Conservation (phyloP, 1,140 invertebrate species). For the Aphaenogaster rudis region DNA sequence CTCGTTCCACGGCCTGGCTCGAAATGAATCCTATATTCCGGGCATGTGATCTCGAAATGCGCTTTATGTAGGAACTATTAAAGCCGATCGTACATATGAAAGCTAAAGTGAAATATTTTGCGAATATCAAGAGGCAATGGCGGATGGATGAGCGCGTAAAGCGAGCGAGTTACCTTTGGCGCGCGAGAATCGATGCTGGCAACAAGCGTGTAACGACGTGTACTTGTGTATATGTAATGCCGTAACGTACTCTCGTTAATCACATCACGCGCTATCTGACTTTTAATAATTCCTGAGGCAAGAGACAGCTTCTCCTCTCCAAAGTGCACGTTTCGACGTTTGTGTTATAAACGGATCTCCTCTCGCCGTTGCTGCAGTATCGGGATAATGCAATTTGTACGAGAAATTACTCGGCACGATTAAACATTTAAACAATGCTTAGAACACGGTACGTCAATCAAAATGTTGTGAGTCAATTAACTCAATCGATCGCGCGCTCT, state of each 20-base stretch:
- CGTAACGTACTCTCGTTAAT: constrained; percentile 37
- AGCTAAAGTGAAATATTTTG: constrained; percentile 43
- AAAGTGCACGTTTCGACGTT: constrained; percentile 17
- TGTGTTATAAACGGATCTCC: constrained; percentile 24
- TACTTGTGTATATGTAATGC: not conserved
- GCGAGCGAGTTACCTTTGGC: constrained; percentile 16
- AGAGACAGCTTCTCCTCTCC: not conserved
- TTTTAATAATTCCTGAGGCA: constrained; percentile 34
- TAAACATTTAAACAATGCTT: constrained; percentile 35
- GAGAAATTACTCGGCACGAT: constrained; percentile 10
- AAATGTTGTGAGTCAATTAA: constrained; percentile 44
- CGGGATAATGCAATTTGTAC: constrained; percentile 1
- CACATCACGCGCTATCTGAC: not conserved
- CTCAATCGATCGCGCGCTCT: not conserved
- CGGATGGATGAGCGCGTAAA: constrained; percentile 32
- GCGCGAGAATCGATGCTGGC: constrained; percentile 27
- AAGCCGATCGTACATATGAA: constrained; percentile 29
- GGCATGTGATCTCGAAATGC: constrained; percentile 35
- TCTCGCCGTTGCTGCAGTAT: not conserved
- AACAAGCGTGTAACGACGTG: constrained; percentile 22
- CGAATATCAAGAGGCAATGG: constrained; percentile 2
- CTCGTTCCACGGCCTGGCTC: constrained; percentile 16
- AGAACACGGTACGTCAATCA: constrained; percentile 10
- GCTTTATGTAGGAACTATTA: constrained; percentile 50
- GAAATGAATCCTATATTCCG: constrained; percentile 38